A percentile compares a stretch with the other conserved stretches of the same genome.
phyloP scores from a whole-genome alignment of 2,113 vertebrate species.

The Anas platyrhynchos region DNA sequence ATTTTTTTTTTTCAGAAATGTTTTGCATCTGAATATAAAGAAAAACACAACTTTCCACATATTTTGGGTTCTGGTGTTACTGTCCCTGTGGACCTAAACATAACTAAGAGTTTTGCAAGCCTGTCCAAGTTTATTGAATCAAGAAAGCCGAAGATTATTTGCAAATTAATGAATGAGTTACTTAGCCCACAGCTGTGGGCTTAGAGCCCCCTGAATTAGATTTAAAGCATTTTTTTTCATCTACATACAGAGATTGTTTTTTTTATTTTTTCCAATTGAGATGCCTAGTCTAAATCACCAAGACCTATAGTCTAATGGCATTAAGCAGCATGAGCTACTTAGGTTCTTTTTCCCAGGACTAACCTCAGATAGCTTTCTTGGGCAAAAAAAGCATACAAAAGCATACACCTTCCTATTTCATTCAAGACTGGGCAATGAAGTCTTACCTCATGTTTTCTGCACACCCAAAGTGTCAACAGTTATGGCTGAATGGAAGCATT shows the following conservation, averaged over 20 bases:
- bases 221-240: background rate
- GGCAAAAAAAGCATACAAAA: background rate
- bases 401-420: background rate
- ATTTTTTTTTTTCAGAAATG: background rate
- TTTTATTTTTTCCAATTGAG: background rate
- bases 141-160: background rate
- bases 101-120: background rate
- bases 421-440: background rate
- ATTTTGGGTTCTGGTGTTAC: background rate
- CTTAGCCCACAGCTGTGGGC: background rate
- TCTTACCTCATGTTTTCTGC: background rate
- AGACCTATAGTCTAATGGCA: background rate
- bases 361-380: background rate
- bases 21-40: background rate
- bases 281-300: background rate
- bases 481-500: background rate
- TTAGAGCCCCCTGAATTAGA: background rate
- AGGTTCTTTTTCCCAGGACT: background rate
- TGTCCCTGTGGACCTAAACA: background rate
- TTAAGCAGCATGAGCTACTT: background rate
- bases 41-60: background rate
- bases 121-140: background rate
- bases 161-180: background rate
- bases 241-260: background rate
- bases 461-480: background rate